Conservation (phyloP, 2,113 vertebrate species). For the Hypomesus transpacificus region DNA sequence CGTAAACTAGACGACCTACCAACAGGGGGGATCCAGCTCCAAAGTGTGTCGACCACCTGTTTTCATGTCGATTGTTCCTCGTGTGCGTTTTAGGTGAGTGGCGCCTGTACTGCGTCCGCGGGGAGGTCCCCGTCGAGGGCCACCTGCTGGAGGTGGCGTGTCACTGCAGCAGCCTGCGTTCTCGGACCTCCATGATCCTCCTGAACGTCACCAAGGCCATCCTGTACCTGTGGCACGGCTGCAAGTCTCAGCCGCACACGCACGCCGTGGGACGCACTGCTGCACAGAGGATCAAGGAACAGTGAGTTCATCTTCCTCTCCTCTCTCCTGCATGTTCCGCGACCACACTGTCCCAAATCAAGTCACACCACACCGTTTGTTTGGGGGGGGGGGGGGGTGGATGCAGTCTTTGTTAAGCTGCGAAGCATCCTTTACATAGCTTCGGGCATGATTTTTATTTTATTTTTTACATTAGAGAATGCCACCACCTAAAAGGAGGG, state of each 20-base stretch:
- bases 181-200: conserved; percentile 91
- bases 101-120: conserved; percentile 93
- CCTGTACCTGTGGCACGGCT: conserved; percentile 97
- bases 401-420: too few species aligned
- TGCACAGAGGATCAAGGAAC: conserved; percentile 90
- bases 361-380: too few species aligned
- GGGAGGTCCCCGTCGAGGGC: conserved; percentile 88
- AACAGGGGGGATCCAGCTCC: not conserved
- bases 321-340: too few species aligned
- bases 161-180: conserved; percentile 96
- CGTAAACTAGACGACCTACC: too few species aligned
- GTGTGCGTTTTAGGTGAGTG: conserved; percentile 81
- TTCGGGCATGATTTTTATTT: not conserved
- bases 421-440: too few species aligned
- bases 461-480: not conserved
- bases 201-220: conserved; percentile 90
- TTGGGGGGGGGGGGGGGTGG: too few species aligned
- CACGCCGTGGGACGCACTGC: conserved; percentile 85
- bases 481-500: too few species aligned
- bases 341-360: too few species aligned
- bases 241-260: conserved; percentile 90
- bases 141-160: conserved; percentile 94
- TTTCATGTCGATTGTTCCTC: not conserved
- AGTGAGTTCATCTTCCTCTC: too few species aligned
- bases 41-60: not conserved